phyloP scores from a whole-genome alignment of 2,113 vertebrate species.

The Passer montanus region DNA sequence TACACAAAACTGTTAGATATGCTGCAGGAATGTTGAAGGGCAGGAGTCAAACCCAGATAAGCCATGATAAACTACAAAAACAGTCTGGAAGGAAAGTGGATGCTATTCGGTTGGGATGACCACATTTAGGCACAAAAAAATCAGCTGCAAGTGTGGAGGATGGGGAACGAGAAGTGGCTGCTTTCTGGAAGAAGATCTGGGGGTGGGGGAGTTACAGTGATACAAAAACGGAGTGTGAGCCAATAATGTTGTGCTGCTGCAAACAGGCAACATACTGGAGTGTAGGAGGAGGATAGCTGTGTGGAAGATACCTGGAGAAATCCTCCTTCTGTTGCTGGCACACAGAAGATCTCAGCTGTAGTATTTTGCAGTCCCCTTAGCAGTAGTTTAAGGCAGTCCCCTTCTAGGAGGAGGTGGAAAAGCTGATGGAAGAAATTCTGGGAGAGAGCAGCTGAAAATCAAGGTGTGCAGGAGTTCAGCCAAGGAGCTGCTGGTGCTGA shows the following conservation, averaged over 20 bases:
- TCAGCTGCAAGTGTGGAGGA: background rate
- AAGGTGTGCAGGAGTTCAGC: background rate
- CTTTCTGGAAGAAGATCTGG: background rate
- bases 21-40: background rate
- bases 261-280: background rate
- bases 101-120: background rate
- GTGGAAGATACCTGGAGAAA: slow-evolving; percentile 37
- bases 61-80: background rate
- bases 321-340: slow-evolving; percentile 35
- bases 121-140: background rate
- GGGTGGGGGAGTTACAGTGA: background rate
- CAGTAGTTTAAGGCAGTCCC: background rate
- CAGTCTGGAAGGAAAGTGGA: background rate
- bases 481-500: background rate
- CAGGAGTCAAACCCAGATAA: background rate
- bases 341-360: background rate
- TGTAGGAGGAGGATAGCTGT: slow-evolving; percentile 4
- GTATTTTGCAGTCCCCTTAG: no score
- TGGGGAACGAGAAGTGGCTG: background rate
- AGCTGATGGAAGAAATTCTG: background rate
- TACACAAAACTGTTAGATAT: background rate
- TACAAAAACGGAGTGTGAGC: background rate
- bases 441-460: background rate
- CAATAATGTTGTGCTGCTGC: background rate
- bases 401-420: background rate